phyloP scores from a whole-genome alignment of 2,888 invertebrate species.

The Syrista parreyssii region DNA sequence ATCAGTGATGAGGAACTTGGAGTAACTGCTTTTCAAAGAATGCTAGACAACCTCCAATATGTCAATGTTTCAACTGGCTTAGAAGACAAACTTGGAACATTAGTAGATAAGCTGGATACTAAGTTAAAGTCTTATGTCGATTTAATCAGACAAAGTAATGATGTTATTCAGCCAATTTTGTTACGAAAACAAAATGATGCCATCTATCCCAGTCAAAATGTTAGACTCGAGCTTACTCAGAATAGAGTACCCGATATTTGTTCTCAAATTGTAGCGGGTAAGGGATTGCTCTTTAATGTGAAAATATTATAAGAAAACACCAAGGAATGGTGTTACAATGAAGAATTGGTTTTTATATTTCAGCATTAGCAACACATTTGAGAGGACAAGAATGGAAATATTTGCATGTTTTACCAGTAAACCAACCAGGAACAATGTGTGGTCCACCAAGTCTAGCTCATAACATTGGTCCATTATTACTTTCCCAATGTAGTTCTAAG shows the following conservation, averaged over 20 bases:
- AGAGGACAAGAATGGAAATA: conserved; percentile 56
- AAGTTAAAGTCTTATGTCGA: conserved; percentile 50
- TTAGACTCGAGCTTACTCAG: conserved; percentile 29
- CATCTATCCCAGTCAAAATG: conserved; percentile 30
- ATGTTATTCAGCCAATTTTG: conserved; percentile 49
- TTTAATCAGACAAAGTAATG: conserved; percentile 47
- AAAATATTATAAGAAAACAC: not conserved
- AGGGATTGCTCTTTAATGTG: not conserved
- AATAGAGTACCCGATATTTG: conserved; percentile 49
- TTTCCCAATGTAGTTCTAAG: conserved; percentile 58
- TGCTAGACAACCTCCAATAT: conserved; percentile 55
- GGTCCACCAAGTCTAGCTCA: conserved; percentile 58
- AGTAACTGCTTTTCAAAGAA: conserved; percentile 52
- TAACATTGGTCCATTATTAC: conserved; percentile 57
- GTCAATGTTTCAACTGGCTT: conserved; percentile 42
- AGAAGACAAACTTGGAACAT: conserved; percentile 39
- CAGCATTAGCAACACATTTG: conserved; percentile 49
- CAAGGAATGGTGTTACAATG: not conserved
- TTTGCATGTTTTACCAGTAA: conserved; percentile 54
- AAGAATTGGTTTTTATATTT: not conserved
- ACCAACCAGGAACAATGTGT: conserved; percentile 58
- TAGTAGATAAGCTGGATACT: conserved; percentile 52
- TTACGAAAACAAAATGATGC: conserved; percentile 37
- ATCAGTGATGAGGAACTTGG: conserved; percentile 58
- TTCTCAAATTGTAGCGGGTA: conserved; percentile 52